These are phyloP conservation scores for Cromileptes altivelis DNA, from an alignment of 2,113 vertebrate genomes.

Conservation along the genomic window DNA sequence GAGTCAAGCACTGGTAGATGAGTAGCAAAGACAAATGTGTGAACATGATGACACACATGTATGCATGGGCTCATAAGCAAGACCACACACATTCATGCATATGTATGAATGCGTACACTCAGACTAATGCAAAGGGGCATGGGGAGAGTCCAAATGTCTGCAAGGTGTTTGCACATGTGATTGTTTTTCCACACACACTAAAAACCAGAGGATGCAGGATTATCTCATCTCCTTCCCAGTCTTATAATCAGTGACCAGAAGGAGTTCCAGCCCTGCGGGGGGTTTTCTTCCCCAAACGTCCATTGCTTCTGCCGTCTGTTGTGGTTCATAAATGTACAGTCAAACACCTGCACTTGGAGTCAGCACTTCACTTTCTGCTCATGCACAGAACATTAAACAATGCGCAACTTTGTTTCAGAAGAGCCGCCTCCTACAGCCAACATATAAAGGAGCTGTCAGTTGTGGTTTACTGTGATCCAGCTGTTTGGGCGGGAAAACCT, in stretches of 20 bases:
- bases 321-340: conserved; percentile 49
- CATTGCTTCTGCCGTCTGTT: conserved; percentile 38
- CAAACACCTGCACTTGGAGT: conserved; percentile 69
- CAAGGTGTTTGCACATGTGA: not conserved
- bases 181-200: conserved; percentile 7
- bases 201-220: conserved; percentile 9
- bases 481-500: conserved; percentile 42
- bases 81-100: conserved; percentile 66
- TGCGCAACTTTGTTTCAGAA: conserved; percentile 54
- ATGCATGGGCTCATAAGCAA: conserved; percentile 17
- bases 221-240: conserved; percentile 45
- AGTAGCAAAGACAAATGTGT: conserved; percentile 76
- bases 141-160: not conserved
- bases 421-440: not conserved
- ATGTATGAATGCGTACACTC: not conserved
- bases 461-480: conserved; percentile 59
- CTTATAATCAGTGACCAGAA: conserved; percentile 60
- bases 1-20: conserved; percentile 65
- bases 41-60: conserved; percentile 67
- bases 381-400: conserved; percentile 50
- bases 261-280: conserved; percentile 22
- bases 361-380: conserved; percentile 47
- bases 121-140: no score
- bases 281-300: conserved; percentile 28
- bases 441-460: conserved; percentile 41